A percentile compares a stretch with the other conserved stretches of the same genome.
These are phyloP conservation scores for Latrodectus elegans DNA, from an alignment of 2,888 invertebrate genomes.

Conservation along the genomic window DNA sequence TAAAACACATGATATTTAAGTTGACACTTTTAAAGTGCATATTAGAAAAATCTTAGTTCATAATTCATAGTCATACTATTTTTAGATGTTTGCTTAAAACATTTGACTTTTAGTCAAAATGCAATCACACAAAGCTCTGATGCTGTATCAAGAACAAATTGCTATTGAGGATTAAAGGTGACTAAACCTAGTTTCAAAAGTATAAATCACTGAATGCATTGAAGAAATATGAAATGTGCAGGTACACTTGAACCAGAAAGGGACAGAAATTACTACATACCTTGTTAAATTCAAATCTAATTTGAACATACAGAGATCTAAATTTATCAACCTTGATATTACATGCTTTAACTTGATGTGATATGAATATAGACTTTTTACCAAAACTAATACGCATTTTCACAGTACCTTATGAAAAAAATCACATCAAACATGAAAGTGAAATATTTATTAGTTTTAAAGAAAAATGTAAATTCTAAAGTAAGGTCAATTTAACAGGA, in stretches of 20 bases:
- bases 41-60: slow-evolving; percentile 31
- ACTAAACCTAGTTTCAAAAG: slow-evolving; percentile 52
- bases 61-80: slow-evolving; percentile 47
- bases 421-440: too few species aligned
- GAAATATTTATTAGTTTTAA: too few species aligned
- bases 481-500: too few species aligned
- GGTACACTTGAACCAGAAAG: slow-evolving; percentile 48
- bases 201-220: slow-evolving; percentile 49
- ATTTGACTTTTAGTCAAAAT: slow-evolving; percentile 54
- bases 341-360: too few species aligned
- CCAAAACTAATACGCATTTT: too few species aligned
- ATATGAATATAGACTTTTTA: too few species aligned
- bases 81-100: slow-evolving; percentile 23
- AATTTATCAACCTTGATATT: background rate
- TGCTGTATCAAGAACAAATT: slow-evolving; percentile 23
- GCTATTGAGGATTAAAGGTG: slow-evolving; percentile 37
- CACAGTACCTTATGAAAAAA: too few species aligned
- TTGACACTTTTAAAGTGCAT: slow-evolving; percentile 49
- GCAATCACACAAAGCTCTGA: slow-evolving; percentile 55
- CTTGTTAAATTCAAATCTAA: slow-evolving; percentile 65
- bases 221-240: slow-evolving; percentile 59
- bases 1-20: slow-evolving; percentile 4
- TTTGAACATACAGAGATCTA: slow-evolving; percentile 23
- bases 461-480: too few species aligned
- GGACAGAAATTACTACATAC: slow-evolving; percentile 55